Base-by-base conservation (phyloP, 2,888 invertebrate genomes). In the Adineta ricciae region DNA sequence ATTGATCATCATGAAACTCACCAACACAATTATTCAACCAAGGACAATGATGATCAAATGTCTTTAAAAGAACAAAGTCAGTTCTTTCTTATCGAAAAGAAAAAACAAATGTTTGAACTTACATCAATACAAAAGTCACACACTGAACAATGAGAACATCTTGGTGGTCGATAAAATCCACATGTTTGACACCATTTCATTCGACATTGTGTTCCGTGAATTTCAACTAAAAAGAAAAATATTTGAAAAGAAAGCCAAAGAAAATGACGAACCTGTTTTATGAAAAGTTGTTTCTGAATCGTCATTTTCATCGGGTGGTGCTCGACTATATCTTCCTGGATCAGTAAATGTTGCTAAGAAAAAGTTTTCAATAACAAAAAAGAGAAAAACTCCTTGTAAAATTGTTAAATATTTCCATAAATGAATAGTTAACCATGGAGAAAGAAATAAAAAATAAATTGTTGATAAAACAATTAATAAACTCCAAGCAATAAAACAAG, bases 101-200 rank as follows among this genome's bases (percentile, higher is more conserved):
- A 50, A 52, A 52, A 83, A 83, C 9, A 54, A 86, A n/a, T n/a
- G n/a, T 85, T 21, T 78, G 36, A 82, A 86, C 88, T 88, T 87
- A 91, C 91, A 88, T 90, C 90, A 87, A 90, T 97, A 91, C 97
- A 98, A 90, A 96, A 96, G 92, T 99, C 96, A 93, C 98, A 99
- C 86, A 98, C 97, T 88, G 97, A 97, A 92, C 99, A 99, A 92
- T 99, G 99, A 86, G 97, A 97, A 92, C 98, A 97, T 89, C 99
- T 93, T 87, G 99, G 99, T 90, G 99, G 99, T 89, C 99, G 93
- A 92, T 99, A 99, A 92, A 99, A 99, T 92, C 97, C 96, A 92
- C 99, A 99, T 4, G 99, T 99, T 88, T 96, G 95, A 92, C 99
- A 98, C 98, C 98, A 99, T 92, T 99, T 99, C 98, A 99, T 98